phyloP scores from a whole-genome alignment of 1,140 invertebrate species.

The Caenorhabditis tropicalis region DNA sequence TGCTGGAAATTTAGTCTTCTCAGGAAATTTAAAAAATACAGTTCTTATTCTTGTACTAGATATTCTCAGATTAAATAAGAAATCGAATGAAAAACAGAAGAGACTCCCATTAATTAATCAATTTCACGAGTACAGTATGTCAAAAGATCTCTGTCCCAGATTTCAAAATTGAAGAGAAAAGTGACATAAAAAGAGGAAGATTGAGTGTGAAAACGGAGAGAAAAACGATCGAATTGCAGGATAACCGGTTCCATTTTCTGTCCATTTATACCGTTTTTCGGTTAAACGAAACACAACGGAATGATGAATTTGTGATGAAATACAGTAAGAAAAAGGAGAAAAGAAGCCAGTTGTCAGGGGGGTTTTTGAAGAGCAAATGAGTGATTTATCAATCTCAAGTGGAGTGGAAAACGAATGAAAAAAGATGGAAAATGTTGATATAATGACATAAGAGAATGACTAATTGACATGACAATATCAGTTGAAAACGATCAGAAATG shows the following conservation, averaged over 20 bases:
- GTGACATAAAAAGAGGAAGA: no score
- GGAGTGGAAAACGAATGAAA: neutral
- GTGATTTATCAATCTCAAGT: neutral
- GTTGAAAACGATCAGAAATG: neutral
- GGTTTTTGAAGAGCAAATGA: neutral
- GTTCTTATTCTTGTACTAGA: no score
- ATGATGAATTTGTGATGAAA: neutral
- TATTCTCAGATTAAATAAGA: no score
- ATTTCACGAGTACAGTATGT: no score
- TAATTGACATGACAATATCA: neutral
- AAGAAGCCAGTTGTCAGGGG: neutral
- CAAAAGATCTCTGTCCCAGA: no score
- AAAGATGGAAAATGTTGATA: constrained; percentile 1
- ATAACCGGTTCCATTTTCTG: neutral
- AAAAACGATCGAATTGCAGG: neutral
- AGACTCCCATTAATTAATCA: no score
- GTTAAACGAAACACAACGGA: neutral
- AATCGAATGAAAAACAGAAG: no score
- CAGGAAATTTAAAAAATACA: no score
- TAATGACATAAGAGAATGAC: neutral
- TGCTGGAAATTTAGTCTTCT: no score
- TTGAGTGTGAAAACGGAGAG: neutral
- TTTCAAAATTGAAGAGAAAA: no score
- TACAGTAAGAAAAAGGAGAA: neutral
- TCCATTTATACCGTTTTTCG: neutral